Evolutionary conservation across 1,140 invertebrate genomes (phyloP).

Genomic region (Ericerus pela): DNA sequence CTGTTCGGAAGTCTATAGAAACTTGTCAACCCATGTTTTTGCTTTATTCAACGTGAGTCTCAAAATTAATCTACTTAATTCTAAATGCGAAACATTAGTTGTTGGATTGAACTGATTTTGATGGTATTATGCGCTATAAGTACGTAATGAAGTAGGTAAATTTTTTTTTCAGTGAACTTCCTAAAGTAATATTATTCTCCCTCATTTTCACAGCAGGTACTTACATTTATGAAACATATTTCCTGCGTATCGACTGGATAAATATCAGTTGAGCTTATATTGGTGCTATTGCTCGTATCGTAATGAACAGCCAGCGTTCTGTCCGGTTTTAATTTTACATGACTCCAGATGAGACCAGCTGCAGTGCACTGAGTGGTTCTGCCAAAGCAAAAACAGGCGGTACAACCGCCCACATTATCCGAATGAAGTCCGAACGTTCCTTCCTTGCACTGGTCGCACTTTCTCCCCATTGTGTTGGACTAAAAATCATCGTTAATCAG

Average conservation of each 20-base stretch:
- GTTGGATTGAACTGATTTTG: too few relatives aligned
- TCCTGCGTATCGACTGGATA: conserved; percentile 33
- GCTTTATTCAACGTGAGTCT: too few relatives aligned
- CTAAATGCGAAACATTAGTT: too few relatives aligned
- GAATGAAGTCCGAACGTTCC: conserved; percentile 64
- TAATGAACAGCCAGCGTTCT: conserved; percentile 40
- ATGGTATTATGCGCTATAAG: too few relatives aligned
- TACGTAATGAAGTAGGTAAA: neutral
- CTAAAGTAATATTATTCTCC: too few relatives aligned
- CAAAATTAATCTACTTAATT: too few relatives aligned
- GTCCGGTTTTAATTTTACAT: conserved; percentile 43
- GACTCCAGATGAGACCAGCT: conserved; percentile 59
- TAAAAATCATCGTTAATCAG: conserved; percentile 29
- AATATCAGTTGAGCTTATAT: conserved; percentile 23
- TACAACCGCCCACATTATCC: conserved; percentile 63
- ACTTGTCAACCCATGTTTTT: too few relatives aligned
- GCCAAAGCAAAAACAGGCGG: conserved; percentile 74
- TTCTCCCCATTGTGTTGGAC: conserved; percentile 60
- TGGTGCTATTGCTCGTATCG: conserved; percentile 25
- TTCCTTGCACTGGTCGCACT: conserved; percentile 68
- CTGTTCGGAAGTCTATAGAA: too few relatives aligned
- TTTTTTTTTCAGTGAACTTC: neutral
- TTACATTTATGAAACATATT: conserved; percentile 36
- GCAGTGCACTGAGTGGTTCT: conserved; percentile 58
- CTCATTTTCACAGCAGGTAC: conserved; percentile 5